phyloP scores from a whole-genome alignment of 2,113 vertebrate genomes.

The Himantopus leucocephalus region DNA sequence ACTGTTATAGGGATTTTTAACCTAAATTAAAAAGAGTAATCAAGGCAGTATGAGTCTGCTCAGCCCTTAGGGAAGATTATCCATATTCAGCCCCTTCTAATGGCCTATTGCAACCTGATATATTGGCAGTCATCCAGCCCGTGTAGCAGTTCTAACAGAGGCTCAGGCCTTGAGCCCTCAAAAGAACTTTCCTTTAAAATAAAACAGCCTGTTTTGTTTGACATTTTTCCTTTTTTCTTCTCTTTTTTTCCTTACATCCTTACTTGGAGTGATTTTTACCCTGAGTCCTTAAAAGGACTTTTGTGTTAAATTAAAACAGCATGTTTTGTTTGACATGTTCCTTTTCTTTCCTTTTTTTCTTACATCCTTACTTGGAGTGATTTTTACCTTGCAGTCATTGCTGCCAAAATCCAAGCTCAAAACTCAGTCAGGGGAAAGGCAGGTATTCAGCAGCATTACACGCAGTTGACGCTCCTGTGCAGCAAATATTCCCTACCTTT shows the following conservation, averaged over 20 bases:
- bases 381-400: neutral
- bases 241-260: neutral
- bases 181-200: neutral
- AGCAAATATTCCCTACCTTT: neutral
- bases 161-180: neutral
- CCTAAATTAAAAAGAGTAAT: conserved; percentile 64
- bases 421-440: neutral
- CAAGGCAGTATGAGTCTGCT: conserved; percentile 54
- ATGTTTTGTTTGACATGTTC: neutral
- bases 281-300: neutral
- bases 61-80: conserved; percentile 53
- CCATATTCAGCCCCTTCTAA: conserved; percentile 44
- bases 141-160: neutral
- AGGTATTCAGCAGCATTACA: neutral
- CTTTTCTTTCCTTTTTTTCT: neutral
- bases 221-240: neutral
- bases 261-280: neutral
- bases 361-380: neutral
- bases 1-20: conserved; percentile 57
- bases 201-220: neutral
- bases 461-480: neutral
- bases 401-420: neutral
- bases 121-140: neutral
- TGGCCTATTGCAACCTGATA: conserved; percentile 44
- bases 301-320: neutral